Percentiles rank a stretch among this genome's conserved stretches.
Conservation (phyloP, 2,888 invertebrate species). For the Griposia aprilina region DNA sequence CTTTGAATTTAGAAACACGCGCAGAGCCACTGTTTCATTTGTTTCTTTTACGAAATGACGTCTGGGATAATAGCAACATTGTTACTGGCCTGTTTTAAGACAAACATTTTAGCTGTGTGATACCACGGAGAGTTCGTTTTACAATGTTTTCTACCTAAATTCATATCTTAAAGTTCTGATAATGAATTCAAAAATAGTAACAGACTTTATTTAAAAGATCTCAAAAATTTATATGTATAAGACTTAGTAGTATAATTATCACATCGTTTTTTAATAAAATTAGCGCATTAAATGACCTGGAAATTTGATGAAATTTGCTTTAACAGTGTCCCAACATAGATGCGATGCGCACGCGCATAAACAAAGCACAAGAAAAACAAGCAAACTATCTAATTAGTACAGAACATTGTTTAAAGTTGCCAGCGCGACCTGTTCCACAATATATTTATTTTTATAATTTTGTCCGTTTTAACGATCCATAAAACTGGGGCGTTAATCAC, state of each 20-base stretch:
- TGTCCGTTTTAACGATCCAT: constrained; percentile 77
- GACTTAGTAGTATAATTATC: no score
- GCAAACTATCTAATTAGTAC: constrained; percentile 62
- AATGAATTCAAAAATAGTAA: background rate
- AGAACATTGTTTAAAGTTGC: constrained; percentile 58
- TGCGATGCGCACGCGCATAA: constrained; percentile 68
- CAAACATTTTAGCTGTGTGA: background rate
- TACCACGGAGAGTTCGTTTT: background rate
- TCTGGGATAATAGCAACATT: constrained; percentile 25
- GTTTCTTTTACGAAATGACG: constrained; percentile 46
- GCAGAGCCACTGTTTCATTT: constrained; percentile 18
- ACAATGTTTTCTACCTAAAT: background rate
- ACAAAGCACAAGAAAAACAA: constrained; percentile 64
- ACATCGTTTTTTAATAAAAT: background rate
- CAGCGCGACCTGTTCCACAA: constrained; percentile 77
- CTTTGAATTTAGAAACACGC: constrained; percentile 57
- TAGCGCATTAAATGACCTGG: background rate
- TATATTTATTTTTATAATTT: constrained; percentile 80
- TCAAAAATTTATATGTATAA: no score
- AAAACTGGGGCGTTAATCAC: constrained; percentile 78
- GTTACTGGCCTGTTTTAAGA: background rate
- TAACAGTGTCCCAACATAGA: constrained; percentile 70
- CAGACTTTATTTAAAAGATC: background rate
- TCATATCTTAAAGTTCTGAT: background rate
- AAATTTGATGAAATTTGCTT: background rate